phyloP scores from a whole-genome alignment of 2,797 vertebrate genomes.

The Helarctos malayanus region DNA sequence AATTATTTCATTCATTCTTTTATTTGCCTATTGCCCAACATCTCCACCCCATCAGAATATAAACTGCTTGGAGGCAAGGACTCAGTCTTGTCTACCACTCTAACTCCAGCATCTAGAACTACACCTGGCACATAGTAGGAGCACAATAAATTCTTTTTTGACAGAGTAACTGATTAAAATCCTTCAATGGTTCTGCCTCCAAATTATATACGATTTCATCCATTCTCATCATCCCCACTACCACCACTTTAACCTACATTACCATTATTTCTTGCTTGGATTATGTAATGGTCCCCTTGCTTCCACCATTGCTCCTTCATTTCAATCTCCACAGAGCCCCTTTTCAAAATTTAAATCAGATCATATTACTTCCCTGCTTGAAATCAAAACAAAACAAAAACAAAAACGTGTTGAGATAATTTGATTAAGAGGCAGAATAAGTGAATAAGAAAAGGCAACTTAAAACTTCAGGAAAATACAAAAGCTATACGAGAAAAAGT shows the following conservation, averaged over 20 bases:
- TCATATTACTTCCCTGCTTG: not conserved
- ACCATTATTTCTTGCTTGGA: not conserved
- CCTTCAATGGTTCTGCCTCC: not conserved
- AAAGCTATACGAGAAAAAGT: not conserved
- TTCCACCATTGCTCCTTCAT: not conserved
- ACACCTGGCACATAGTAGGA: not conserved
- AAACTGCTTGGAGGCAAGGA: not conserved
- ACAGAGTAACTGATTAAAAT: not conserved
- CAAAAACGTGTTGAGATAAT: not conserved
- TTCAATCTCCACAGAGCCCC: not conserved
- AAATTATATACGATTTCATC: not conserved
- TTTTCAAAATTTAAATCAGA: not conserved
- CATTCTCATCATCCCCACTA: not conserved
- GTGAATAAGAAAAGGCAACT: not conserved
- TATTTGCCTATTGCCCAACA: not conserved
- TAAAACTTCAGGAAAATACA: constrained; percentile 57
- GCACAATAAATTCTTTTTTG: not conserved
- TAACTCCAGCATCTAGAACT: not conserved
- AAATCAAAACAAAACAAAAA: not conserved
- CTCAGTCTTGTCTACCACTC: not conserved
- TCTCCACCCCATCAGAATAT: not conserved
- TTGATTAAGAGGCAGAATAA: not conserved
- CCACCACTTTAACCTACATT: not conserved
- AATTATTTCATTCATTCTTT: constrained; percentile 16
- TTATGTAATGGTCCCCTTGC: not conserved